These are phyloP conservation scores for Asarcornis scutulata DNA, from an alignment of 2,113 vertebrate species.

Conservation along the genomic window DNA sequence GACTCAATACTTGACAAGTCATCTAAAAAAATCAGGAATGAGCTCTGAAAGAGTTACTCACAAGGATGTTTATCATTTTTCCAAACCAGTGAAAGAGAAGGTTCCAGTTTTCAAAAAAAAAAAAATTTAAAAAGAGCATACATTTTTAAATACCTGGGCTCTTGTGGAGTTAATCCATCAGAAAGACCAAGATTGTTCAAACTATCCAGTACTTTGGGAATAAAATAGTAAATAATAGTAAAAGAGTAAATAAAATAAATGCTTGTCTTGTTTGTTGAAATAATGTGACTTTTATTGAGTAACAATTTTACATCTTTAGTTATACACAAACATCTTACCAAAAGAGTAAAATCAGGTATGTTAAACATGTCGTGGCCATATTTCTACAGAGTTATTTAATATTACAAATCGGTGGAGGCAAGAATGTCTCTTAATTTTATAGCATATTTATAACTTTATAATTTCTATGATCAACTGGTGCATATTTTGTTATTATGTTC, in stretches of 20 bases:
- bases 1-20: not conserved
- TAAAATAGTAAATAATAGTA: not conserved
- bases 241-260: no score
- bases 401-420: not conserved
- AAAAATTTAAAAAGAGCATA: not conserved
- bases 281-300: not conserved
- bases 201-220: not conserved
- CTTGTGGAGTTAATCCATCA: not conserved
- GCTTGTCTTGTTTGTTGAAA: not conserved
- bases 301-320: not conserved
- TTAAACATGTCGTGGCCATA: rapidly evolving
- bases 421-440: not conserved
- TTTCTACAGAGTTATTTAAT: not conserved
- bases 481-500: not conserved
- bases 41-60: not conserved
- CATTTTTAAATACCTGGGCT: not conserved
- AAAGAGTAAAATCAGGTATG: not conserved
- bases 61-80: not conserved
- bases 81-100: not conserved
- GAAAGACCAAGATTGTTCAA: not conserved
- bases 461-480: rapidly evolving
- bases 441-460: rapidly evolving
- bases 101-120: not conserved
- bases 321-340: not conserved
- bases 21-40: not conserved